Conservation (phyloP, 1,140 invertebrate species). For the Bombus huntii region DNA sequence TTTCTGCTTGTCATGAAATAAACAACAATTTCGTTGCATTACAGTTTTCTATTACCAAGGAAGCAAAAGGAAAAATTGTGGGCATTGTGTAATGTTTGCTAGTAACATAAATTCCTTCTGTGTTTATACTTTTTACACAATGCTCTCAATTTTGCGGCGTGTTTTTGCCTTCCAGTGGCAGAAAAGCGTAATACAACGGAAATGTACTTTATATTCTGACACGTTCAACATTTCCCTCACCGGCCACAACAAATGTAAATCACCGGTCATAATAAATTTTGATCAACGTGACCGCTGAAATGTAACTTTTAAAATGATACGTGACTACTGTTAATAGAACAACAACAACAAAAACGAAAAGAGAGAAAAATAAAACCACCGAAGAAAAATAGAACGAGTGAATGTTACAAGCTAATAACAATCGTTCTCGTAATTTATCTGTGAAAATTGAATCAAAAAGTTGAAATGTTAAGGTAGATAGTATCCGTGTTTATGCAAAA, state of each 20-base stretch:
- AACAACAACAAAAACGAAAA: too few relatives aligned
- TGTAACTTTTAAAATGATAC: not conserved
- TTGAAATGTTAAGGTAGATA: not conserved
- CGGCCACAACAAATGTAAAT: too few relatives aligned
- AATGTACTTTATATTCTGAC: not conserved
- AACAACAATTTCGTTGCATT: too few relatives aligned
- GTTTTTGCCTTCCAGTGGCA: too few relatives aligned
- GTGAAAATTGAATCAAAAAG: not conserved
- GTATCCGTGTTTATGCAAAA: not conserved
- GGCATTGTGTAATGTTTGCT: not conserved
- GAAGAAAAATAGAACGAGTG: not conserved
- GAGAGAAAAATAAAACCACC: not conserved
- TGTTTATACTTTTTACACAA: not conserved
- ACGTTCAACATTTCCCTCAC: not conserved
- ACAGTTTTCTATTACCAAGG: too few relatives aligned
- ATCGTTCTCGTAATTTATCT: not conserved
- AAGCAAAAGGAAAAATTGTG: not conserved
- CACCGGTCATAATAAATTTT: not conserved
- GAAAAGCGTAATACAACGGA: too few relatives aligned
- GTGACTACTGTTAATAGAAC: not conserved
- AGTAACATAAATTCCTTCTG: too few relatives aligned
- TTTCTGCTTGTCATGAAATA: too few relatives aligned
- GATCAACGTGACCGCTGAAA: not conserved
- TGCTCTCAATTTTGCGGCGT: not conserved
- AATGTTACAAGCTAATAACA: not conserved